A percentile compares a stretch with the other conserved stretches of the same genome.
phyloP scores from a whole-genome alignment of 2,113 vertebrate species.

The Rhabdomys dilectus region DNA sequence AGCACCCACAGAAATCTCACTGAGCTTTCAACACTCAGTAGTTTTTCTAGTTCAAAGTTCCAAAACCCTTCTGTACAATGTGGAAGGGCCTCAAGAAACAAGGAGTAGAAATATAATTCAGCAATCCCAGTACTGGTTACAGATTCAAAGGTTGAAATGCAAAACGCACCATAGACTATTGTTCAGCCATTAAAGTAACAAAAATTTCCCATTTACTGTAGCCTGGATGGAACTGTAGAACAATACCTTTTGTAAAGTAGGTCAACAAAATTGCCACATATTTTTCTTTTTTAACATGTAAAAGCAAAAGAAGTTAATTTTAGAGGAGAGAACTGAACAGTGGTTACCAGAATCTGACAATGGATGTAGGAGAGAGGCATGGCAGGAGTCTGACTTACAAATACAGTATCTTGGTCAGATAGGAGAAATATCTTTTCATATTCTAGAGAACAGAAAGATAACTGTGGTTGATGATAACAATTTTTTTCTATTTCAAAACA shows the following conservation, averaged over 20 bases:
- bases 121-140: background rate
- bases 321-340: background rate
- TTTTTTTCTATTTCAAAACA: background rate
- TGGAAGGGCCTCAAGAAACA: background rate
- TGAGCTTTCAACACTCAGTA: background rate
- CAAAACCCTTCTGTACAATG: background rate
- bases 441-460: background rate
- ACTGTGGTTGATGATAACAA: background rate
- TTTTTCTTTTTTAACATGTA: background rate
- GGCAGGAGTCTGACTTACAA: background rate
- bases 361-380: no score
- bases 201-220: background rate
- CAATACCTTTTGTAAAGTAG: background rate
- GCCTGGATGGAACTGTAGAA: background rate
- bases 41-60: background rate
- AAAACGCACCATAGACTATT: background rate
- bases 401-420: background rate
- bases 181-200: background rate
- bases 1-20: background rate
- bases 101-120: background rate
- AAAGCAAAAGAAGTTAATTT: background rate
- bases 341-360: background rate
- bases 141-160: background rate
- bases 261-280: background rate
- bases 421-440: background rate